Evolutionary conservation across 2,113 vertebrate genomes (phyloP), one percentile per base, ranked within the genome.

Genomic region (Tangachromis dhanisi): DNA sequence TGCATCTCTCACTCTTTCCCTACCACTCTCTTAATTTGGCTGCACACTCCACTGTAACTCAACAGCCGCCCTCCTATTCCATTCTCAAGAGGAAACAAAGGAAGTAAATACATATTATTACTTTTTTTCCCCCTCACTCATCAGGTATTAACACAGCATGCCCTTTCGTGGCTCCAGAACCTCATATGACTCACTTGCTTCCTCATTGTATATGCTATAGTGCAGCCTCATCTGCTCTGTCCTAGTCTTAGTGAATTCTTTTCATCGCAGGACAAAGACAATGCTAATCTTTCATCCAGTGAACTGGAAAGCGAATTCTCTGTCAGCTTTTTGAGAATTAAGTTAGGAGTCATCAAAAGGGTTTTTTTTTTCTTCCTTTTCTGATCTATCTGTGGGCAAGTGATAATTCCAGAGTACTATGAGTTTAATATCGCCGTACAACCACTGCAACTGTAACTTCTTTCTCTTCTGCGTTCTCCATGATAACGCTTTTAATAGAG

Each of bases 41-140:
- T 40, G 81, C 91, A 84, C 81, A 80, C 87, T 93, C 80, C 42
- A 55, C 92, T 81, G 78, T 87, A 90, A 71, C 93, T 81, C 87
- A 68, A 63, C 26, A 24, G 61, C 24, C 85, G 19, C 29, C 82
- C 80, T 33, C 54, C 81, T n/a, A 16, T 78, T n/a, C 49, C 6
- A 45, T 83, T 83, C 91, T 91, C 81, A 29, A 82, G 86, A 90
- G 88, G 83, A 92, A 93, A 94, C 88, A 94, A 90, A 89, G 90
- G 90, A 91, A 92, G 92, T 91, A 93, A 95, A 95, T 96, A 93
- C 85, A 90, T 85, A 90, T 89, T 85, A 93, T 94, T 96, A 87
- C 92, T 88, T 90, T 71, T 83, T 42, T 7, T 29, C 3, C 38
- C 88, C 88, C 88, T 59, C 53, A 26, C 84, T 92, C 87, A 87